These are phyloP conservation scores for Picus viridis DNA, from an alignment of 2,797 vertebrate genomes.

Conservation along the genomic window DNA sequence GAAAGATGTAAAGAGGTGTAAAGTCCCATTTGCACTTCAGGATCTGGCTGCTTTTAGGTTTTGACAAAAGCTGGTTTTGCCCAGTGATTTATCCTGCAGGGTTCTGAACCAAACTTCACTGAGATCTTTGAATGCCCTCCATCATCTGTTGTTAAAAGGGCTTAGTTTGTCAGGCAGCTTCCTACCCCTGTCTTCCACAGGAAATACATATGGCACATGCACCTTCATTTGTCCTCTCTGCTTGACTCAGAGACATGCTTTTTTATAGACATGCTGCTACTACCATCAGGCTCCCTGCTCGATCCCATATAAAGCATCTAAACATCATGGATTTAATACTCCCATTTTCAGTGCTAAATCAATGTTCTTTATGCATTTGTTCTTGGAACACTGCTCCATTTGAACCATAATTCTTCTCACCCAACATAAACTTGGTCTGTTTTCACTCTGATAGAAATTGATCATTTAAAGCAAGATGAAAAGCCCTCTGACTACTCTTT, in stretches of 20 bases:
- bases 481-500: neutral
- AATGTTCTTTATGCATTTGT: constrained; percentile 70
- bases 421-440: constrained; percentile 34
- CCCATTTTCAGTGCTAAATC: constrained; percentile 56
- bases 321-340: constrained; percentile 53
- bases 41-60: neutral
- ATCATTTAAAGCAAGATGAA: constrained; percentile 18
- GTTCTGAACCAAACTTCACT: neutral
- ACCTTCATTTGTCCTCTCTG: constrained; percentile 47
- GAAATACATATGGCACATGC: fast-evolving
- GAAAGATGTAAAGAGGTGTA: neutral
- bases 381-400: constrained; percentile 38
- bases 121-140: neutral
- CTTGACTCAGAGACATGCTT: neutral
- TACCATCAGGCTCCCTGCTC: neutral
- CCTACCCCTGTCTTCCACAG: neutral
- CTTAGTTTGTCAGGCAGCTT: neutral
- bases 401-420: constrained; percentile 47
- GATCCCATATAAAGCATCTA: constrained; percentile 19
- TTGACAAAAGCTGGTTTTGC: neutral
- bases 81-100: neutral
- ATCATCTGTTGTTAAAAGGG: neutral
- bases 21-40: neutral
- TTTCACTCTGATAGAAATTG: constrained; percentile 41
- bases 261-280: neutral